phyloP scores from a whole-genome alignment of 1,140 invertebrate genomes.

The Drosophila murphyi region DNA sequence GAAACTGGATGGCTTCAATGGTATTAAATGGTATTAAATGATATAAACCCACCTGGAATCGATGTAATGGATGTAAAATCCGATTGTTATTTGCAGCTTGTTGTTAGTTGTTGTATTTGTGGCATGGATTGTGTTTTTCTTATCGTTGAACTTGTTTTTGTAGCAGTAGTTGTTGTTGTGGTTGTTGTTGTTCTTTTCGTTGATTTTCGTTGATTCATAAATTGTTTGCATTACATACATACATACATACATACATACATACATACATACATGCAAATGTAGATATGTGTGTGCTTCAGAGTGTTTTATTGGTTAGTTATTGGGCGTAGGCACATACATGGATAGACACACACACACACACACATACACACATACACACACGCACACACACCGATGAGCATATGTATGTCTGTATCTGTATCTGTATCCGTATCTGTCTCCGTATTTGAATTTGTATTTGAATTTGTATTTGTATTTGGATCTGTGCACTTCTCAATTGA shows the following conservation, averaged over 20 bases:
- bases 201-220: not conserved
- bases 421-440: not conserved
- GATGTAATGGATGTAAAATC: too few relatives aligned
- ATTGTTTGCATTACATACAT: too few relatives aligned
- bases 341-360: conserved; percentile 11
- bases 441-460: conserved; percentile 9
- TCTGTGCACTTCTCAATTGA: conserved; percentile 9
- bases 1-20: too few relatives aligned
- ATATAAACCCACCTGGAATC: too few relatives aligned
- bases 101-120: not conserved
- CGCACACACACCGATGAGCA: conserved; percentile 31
- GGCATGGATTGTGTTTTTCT: conserved; percentile 4
- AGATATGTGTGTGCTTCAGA: not conserved
- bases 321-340: conserved; percentile 23
- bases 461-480: conserved; percentile 8
- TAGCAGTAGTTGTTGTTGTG: conserved; percentile 20
- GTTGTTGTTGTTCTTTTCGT: conserved; percentile 27
- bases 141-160: conserved; percentile 24
- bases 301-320: conserved; percentile 16
- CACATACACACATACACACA: conserved; percentile 39
- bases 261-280: too few relatives aligned
- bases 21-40: too few relatives aligned
- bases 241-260: too few relatives aligned
- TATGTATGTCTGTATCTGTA: conserved; percentile 21
- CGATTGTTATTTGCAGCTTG: not conserved